phyloP scores from a whole-genome alignment of 2,113 vertebrate species.

The Triplophysa dalaica region DNA sequence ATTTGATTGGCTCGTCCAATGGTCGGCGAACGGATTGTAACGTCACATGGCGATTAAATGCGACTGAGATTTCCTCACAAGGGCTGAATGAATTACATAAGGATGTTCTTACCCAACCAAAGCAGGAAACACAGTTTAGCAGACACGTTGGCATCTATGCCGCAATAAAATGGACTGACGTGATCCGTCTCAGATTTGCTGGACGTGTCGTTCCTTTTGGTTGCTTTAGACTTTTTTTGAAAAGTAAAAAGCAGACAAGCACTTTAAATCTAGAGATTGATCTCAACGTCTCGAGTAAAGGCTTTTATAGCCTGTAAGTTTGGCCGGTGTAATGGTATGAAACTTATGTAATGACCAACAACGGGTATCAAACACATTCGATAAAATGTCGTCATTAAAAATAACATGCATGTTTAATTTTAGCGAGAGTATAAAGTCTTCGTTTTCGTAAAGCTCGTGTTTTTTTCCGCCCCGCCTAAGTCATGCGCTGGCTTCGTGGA shows the following conservation, averaged over 20 bases:
- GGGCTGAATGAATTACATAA: conserved; percentile 52
- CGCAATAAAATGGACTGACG: conserved; percentile 19
- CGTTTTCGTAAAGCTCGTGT: neutral
- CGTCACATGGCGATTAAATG: neutral
- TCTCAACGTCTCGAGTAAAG: neutral
- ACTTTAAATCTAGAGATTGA: conserved; percentile 12
- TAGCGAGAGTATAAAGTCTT: neutral
- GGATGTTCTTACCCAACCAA: conserved; percentile 47
- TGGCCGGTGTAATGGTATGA: conserved; percentile 14
- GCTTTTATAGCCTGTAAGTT: conserved; percentile 22
- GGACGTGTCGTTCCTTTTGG: conserved; percentile 11
- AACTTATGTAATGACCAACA: conserved; percentile 43
- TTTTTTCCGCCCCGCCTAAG: conserved; percentile 66
- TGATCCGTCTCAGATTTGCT: conserved; percentile 21
- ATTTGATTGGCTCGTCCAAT: neutral
- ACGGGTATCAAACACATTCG: neutral
- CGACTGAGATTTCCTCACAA: conserved; percentile 26
- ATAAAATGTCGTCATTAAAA: neutral
- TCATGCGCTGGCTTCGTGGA: conserved; percentile 57
- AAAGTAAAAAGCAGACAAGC: neutral
- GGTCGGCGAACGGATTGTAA: neutral
- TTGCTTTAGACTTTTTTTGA: conserved; percentile 4
- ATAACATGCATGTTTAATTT: neutral
- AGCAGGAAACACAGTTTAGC: conserved; percentile 49
- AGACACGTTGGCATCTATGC: conserved; percentile 49